Base-by-base conservation (phyloP, 2,797 vertebrate species). In the Sandelia bainsii region DNA sequence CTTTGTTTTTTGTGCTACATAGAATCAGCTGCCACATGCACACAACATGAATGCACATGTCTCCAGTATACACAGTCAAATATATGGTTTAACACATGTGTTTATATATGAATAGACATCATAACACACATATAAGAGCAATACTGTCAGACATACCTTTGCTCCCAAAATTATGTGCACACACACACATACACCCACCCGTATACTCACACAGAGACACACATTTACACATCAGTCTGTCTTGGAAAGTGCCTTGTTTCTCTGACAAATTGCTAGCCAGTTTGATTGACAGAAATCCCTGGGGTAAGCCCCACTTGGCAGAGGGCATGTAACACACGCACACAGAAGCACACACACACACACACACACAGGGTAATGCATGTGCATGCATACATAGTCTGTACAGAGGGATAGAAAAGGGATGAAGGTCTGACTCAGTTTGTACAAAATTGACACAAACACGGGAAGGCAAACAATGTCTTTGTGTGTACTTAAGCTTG, bases 251-350 rank as follows among this genome's bases (percentile, higher is more conserved):
- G 77, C 73, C 62, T 77, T 72, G 80, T 82, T 87, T 81, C 80
- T 58, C 66, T 61, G 67, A 88, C 87, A 88, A 85, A 91, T 85
- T 86, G 80, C 66, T 48, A 75, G 61, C 48, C 45, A 34, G 48
- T 82, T 79, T 91, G 84, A 90, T 67, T 88, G 84, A 83, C 88
- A 80, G 62, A 66, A 54, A 74, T 87, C 87, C 80, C 84, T 20
- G 20, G 67, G 73, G 85, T 86, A 49, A 64, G 74, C 58, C 65
- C 72, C 45, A 48, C 54, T 81, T 73, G 56, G 60, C 69, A 76
- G 63, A 60, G 57, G 46, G 50, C 6, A 13, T 37, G 52, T 22
- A 27, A 37, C 48, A 42, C 60, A 54, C 25, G 32, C 48, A 42
- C 34, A 53, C 57, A 70, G 49, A 37, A 12, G 53, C 53, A 57